Evolutionary conservation across 2,113 vertebrate species (phyloP).

Genomic region (Carlito syrichta): DNA sequence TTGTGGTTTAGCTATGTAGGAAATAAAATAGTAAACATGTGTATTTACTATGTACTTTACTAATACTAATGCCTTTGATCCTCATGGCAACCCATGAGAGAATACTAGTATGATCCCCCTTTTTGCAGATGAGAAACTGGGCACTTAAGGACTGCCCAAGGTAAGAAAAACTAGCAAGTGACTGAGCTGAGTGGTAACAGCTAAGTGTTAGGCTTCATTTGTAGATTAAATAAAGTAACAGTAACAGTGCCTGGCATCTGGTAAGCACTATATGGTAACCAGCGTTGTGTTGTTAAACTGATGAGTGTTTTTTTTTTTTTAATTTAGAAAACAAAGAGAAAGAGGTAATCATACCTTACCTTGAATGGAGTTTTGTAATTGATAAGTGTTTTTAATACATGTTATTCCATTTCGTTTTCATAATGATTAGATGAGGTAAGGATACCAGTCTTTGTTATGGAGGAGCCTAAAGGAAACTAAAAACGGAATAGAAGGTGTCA

Average conservation of each 20-base stretch:
- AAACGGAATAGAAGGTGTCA: fast-evolving
- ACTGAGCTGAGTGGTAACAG: neutral
- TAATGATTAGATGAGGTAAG: neutral
- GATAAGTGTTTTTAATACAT: neutral
- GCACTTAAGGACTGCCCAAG: neutral
- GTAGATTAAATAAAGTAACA: neutral
- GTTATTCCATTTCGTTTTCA: neutral
- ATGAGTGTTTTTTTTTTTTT: neutral
- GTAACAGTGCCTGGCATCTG: neutral
- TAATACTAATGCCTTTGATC: neutral
- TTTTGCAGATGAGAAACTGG: neutral
- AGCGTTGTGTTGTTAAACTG: neutral
- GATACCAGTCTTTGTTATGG: neutral
- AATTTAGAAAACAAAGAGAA: neutral
- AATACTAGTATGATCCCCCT: neutral
- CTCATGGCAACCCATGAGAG: neutral
- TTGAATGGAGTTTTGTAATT: neutral
- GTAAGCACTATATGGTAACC: too few relatives aligned
- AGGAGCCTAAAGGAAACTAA: neutral
- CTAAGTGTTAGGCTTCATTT: neutral
- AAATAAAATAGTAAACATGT: neutral
- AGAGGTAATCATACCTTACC: neutral
- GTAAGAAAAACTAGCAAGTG: neutral
- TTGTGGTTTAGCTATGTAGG: fast-evolving
- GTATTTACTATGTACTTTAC: neutral